Evolutionary conservation across 2,888 invertebrate species (phyloP), one percentile per base, ranked within the genome.

Genomic region (Tenodera sinensis): DNA sequence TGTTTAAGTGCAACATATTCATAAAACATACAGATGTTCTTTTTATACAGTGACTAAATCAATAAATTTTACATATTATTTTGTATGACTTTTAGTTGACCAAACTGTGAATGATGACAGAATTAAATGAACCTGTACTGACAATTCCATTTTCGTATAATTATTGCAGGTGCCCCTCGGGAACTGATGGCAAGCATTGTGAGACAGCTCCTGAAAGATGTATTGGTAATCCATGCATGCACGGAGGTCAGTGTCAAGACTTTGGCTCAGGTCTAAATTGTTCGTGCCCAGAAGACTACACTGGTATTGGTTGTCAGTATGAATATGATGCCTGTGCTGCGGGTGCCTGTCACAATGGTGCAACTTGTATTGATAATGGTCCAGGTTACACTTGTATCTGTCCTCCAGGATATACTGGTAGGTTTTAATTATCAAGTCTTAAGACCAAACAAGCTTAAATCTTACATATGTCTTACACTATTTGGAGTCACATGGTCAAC

Each of bases 151-250:
- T 71, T 71, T 71, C 54, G 14, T 71, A 20, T 6, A 25, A 71
- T 86, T 14, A 12, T 84, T 88, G 28, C 91, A 97, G 96, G 14
- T 98, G 98, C 92, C 98, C 98, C 85, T 98, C 97, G 91, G 98
- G 99, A 91, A 99, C 98, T 0, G 98, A 98, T 92, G 99, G 99
- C 15, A 98, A 99, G 93, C 97, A 98, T 93, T 99, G 99, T 93
- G 98, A 99, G 94, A 98, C 98, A 0, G 98, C 99, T 0, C 99
- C 99, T 4, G 98, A 99, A 93, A 96, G 99, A 91, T 98, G 98
- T 92, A 97, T 98, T 90, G 98, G 98, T 42, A 97, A 97, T 92
- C 98, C 98, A 7, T 99, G 99, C 93, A 98, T 98, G 97, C 98
- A 99, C 92, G 98, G 97, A 85, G 99, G 99, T 88, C 97, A 97